A percentile compares a stretch with the other conserved stretches of the same genome.
phyloP scores from a whole-genome alignment of 2,113 vertebrate species.

The Opisthocomus hoazin region DNA sequence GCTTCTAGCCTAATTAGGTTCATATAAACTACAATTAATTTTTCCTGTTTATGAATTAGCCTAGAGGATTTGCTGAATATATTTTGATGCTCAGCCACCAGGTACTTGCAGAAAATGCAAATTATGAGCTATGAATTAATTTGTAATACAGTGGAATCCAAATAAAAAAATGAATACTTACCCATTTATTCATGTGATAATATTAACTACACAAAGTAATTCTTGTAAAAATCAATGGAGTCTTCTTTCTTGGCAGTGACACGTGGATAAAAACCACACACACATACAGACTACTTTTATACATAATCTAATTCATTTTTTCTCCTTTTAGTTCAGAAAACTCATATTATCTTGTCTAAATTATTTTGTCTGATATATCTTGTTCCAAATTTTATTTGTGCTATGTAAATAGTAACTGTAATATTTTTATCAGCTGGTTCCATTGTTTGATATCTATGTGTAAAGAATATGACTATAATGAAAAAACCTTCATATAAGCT shows the following conservation, averaged over 20 bases:
- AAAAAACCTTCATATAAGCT: neutral
- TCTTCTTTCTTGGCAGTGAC: conserved; percentile 23
- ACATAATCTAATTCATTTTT: neutral
- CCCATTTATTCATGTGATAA: conserved; percentile 36
- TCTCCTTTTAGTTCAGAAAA: neutral
- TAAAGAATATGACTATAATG: neutral
- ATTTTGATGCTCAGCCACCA: conserved; percentile 40
- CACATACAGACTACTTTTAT: neutral
- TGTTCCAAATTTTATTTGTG: neutral
- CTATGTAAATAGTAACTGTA: neutral
- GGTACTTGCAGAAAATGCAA: conserved; percentile 45
- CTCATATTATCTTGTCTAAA: neutral
- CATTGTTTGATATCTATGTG: neutral
- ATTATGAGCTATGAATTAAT: conserved; percentile 49
- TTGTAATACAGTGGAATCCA: conserved; percentile 13
- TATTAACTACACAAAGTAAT: neutral
- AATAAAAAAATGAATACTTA: conserved; percentile 14
- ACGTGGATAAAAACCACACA: neutral
- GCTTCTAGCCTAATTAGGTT: neutral
- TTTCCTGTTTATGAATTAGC: conserved; percentile 59
- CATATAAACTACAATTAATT: conserved; percentile 30
- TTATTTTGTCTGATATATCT: neutral
- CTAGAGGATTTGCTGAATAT: conserved; percentile 40
- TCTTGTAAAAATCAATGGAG: conserved; percentile 29
- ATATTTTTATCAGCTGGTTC: neutral